These are phyloP conservation scores for Progne subis DNA, from an alignment of 2,113 vertebrate genomes.

Conservation along the genomic window DNA sequence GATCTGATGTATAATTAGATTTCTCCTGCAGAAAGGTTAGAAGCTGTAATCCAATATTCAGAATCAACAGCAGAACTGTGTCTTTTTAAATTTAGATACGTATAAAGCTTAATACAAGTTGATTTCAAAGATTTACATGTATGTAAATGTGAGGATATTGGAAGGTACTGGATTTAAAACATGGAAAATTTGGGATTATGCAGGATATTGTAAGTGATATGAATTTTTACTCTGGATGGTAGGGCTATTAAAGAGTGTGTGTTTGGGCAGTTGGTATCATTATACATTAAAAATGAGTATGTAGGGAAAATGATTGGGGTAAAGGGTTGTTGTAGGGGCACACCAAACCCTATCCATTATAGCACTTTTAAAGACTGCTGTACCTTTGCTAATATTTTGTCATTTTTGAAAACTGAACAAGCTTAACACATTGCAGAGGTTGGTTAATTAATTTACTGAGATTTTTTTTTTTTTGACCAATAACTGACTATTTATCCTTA, in stretches of 20 bases:
- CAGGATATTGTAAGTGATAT: neutral
- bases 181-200: neutral
- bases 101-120: neutral
- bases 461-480: neutral
- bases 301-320: neutral
- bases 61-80: neutral
- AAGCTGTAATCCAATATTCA: neutral
- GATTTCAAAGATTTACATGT: neutral
- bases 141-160: neutral
- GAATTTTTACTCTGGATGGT: neutral
- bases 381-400: neutral
- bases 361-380: neutral
- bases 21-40: neutral
- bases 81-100: neutral
- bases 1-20: neutral
- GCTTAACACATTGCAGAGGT: neutral
- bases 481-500: neutral
- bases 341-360: neutral
- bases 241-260: neutral
- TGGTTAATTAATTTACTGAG: neutral
- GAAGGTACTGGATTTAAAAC: neutral
- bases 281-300: neutral
- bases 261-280: neutral
- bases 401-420: neutral
- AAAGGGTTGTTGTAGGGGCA: neutral